A percentile compares a stretch with the other conserved stretches of the same genome.
These are phyloP conservation scores for Corythoichthys haematopterus DNA, from an alignment of 2,113 vertebrate genomes.

Conservation along the genomic window DNA sequence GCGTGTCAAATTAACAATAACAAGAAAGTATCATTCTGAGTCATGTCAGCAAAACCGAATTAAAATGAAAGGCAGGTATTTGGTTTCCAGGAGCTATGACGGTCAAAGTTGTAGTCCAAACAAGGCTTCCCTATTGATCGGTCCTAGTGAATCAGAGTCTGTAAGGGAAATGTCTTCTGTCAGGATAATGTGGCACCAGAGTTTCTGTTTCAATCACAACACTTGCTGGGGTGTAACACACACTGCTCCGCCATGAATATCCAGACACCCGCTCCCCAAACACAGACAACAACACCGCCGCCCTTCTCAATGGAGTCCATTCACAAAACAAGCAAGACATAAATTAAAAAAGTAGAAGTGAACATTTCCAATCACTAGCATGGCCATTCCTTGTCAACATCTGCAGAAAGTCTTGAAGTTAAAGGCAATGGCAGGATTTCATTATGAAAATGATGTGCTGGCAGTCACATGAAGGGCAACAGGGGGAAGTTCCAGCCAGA, in stretches of 20 bases:
- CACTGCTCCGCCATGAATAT: conserved; percentile 48
- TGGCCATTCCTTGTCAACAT: conserved; percentile 88
- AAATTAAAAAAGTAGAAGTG: conserved; percentile 72
- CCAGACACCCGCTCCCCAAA: conserved; percentile 59
- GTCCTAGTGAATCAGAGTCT: conserved; percentile 59
- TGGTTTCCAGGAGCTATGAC: conserved; percentile 59
- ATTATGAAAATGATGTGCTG: conserved; percentile 95
- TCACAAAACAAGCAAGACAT: conserved; percentile 56
- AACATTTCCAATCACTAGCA: conserved; percentile 81
- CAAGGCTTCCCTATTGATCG: conserved; percentile 65
- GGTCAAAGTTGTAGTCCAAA: conserved; percentile 54
- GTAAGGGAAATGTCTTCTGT: conserved; percentile 66
- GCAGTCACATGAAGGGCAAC: conserved; percentile 85
- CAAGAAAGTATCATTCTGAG: conserved; percentile 46
- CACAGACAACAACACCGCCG: conserved; percentile 47
- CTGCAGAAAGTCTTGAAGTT: conserved; percentile 84
- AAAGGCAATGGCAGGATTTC: conserved; percentile 92
- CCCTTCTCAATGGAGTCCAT: conserved; percentile 36
- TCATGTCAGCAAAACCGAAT: conserved; percentile 58
- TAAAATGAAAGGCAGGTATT: conserved; percentile 62
- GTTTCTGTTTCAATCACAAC: conserved; percentile 71
- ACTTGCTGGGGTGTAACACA: conserved; percentile 61
- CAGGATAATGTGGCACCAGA: conserved; percentile 62
- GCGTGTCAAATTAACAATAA: conserved; percentile 46
- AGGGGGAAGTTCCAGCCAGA: conserved; percentile 82